A percentile compares a stretch with the other conserved stretches of the same genome.
These are phyloP conservation scores for Drosophila malerkotliana DNA, from an alignment of 1,140 invertebrate genomes.

Conservation along the genomic window DNA sequence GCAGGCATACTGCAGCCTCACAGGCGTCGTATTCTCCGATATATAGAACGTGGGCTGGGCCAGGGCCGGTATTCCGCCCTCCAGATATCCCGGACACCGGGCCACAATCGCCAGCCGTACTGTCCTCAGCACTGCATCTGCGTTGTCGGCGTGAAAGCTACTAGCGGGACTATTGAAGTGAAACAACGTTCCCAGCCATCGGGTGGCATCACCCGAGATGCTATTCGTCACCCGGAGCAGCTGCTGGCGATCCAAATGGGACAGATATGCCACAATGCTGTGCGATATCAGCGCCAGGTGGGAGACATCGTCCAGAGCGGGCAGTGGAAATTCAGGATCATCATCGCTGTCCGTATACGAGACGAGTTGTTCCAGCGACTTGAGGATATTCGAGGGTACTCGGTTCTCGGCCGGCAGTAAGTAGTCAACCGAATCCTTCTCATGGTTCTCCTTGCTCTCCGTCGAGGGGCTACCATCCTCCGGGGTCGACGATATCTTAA, in stretches of 20 bases:
- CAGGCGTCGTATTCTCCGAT: slow-evolving; percentile 78
- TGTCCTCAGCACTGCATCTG: slow-evolving; percentile 68
- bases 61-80: slow-evolving; percentile 79
- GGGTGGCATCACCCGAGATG: slow-evolving; percentile 79
- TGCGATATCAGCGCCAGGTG: slow-evolving; percentile 82
- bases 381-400: slow-evolving; percentile 79
- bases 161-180: slow-evolving; percentile 71
- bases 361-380: slow-evolving; percentile 75
- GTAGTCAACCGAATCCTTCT: neutral
- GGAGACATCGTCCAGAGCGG: slow-evolving; percentile 81
- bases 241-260: slow-evolving; percentile 74
- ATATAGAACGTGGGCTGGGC: slow-evolving; percentile 82
- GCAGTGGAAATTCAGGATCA: slow-evolving; percentile 79
- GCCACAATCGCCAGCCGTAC: slow-evolving; percentile 80
- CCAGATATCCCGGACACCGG: slow-evolving; percentile 78
- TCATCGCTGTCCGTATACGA: slow-evolving; percentile 80
- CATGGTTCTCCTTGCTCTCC: slow-evolving; percentile 6
- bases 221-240: slow-evolving; percentile 71
- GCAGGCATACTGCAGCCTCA: slow-evolving; percentile 79
- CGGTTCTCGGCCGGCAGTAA: slow-evolving; percentile 64
- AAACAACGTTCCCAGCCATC: slow-evolving; percentile 78
- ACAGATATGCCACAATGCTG: slow-evolving; percentile 81
- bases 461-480: slow-evolving; percentile 4
- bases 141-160: slow-evolving; percentile 79
- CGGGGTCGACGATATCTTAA: slow-evolving; percentile 42